Evolutionary conservation across 2,113 vertebrate genomes (phyloP).

Genomic region (Xyrauchen texanus): DNA sequence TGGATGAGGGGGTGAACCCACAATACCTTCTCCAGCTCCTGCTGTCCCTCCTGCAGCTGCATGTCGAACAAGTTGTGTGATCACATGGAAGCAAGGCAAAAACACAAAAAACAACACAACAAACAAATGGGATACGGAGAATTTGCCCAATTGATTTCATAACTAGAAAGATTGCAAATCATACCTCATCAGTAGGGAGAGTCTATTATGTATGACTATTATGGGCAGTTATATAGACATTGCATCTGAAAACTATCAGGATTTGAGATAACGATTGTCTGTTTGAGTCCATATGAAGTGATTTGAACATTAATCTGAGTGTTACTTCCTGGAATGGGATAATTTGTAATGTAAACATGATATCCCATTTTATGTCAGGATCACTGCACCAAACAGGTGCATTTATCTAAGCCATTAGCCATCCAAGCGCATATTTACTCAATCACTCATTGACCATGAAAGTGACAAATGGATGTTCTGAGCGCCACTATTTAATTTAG

Average conservation of each 20-base stretch:
- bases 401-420: constrained; percentile 20
- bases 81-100: constrained; percentile 7
- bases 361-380: neutral
- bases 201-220: neutral
- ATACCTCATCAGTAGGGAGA: no score
- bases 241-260: no score
- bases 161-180: no score
- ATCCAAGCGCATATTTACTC: neutral
- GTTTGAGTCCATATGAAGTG: neutral
- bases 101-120: constrained; percentile 14
- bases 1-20: no score
- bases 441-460: neutral
- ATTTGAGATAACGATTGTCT: neutral
- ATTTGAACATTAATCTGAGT: neutral
- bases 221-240: no score
- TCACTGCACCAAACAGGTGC: neutral
- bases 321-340: neutral
- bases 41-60: constrained; percentile 15
- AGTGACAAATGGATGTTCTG: constrained; percentile 25
- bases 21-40: no score
- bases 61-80: neutral
- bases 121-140: neutral
- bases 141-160: no score
- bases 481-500: neutral
- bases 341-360: neutral